phyloP scores from a whole-genome alignment of 2,113 vertebrate genomes.

The Cyanocitta stelleri region DNA sequence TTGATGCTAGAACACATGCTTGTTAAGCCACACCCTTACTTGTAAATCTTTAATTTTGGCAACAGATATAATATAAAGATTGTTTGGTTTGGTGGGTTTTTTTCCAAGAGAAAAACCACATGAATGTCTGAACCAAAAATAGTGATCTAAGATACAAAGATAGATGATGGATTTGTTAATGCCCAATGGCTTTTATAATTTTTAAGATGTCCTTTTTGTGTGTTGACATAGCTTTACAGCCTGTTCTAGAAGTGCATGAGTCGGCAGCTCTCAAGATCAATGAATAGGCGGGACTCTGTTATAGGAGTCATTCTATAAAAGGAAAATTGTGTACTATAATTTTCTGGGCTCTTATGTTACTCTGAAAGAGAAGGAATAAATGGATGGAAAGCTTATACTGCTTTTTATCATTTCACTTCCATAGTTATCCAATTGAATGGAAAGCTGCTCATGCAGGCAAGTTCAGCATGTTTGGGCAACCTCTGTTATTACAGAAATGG shows the following conservation, averaged over 20 bases:
- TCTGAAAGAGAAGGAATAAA: slow-evolving; percentile 25
- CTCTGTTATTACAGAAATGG: slow-evolving; percentile 38
- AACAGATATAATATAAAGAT: neutral
- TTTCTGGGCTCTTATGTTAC: neutral
- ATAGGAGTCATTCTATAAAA: neutral
- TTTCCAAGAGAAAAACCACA: neutral
- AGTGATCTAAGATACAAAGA: neutral
- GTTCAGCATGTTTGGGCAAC: slow-evolving; percentile 30
- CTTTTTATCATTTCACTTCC: slow-evolving; percentile 1
- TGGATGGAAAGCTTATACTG: neutral
- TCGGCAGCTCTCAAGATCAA: neutral
- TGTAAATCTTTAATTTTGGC: neutral
- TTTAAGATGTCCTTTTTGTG: neutral
- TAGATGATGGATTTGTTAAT: neutral
- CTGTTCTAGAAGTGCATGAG: neutral
- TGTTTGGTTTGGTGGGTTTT: neutral
- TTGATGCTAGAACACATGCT: neutral
- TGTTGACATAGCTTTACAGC: neutral
- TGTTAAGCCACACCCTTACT: neutral
- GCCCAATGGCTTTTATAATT: neutral
- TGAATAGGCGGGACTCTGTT: neutral
- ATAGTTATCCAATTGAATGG: slow-evolving; percentile 20
- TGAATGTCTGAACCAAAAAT: neutral
- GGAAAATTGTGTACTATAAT: slow-evolving; percentile 9
- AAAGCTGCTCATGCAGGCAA: slow-evolving; percentile 1